Evolutionary conservation across 2,113 vertebrate genomes (phyloP).

Genomic region (Elephas maximus): DNA sequence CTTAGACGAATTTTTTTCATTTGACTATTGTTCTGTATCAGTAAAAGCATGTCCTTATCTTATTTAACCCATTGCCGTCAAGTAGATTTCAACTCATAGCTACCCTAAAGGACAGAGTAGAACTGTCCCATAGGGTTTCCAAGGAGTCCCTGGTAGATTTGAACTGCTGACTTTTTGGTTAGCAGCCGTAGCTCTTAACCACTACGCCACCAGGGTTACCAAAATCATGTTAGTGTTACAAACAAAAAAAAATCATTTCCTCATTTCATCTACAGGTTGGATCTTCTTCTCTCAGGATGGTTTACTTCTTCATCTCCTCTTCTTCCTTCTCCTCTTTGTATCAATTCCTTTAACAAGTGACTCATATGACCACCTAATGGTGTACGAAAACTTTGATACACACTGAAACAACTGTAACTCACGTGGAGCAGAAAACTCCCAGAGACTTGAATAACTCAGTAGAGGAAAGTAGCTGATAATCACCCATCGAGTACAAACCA

Average conservation of each 20-base stretch:
- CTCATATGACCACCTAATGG: not conserved
- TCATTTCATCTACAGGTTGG: not conserved
- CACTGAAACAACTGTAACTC: not conserved
- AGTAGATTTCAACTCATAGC: too few species aligned
- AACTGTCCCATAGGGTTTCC: too few species aligned
- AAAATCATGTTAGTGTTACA: not conserved
- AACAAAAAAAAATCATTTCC: not conserved
- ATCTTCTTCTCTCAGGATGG: slow-evolving; percentile 58
- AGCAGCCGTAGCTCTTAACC: too few species aligned
- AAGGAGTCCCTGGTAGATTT: too few species aligned
- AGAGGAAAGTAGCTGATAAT: not conserved
- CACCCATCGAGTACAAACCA: not conserved
- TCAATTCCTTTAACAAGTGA: slow-evolving; percentile 8
- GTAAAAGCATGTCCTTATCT: not conserved
- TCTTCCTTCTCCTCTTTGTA: not conserved
- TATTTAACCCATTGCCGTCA: too few species aligned
- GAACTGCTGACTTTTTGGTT: too few species aligned
- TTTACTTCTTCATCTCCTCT: not conserved
- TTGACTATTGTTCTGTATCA: not conserved
- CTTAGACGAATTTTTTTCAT: not conserved
- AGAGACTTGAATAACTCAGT: not conserved
- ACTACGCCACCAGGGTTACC: too few species aligned
- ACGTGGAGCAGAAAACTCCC: not conserved
- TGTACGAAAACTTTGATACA: not conserved
- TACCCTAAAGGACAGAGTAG: too few species aligned